Conservation (phyloP, 2,888 invertebrate genomes). For the Cyclophora punctaria region DNA sequence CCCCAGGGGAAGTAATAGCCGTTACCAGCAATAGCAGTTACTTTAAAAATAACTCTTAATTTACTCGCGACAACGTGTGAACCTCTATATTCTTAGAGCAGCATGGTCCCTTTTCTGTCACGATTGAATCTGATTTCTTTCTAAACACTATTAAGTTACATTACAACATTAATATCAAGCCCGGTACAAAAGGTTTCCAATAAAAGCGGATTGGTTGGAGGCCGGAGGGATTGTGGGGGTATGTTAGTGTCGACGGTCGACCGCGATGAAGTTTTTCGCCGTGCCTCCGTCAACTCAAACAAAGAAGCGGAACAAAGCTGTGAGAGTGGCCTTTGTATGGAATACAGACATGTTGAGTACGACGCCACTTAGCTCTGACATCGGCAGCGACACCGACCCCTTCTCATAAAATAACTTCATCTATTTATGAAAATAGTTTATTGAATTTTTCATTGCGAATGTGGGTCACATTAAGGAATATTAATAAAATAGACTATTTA, state of each 20-base stretch:
- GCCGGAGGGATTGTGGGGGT: conserved; percentile 24
- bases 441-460: too few relatives aligned
- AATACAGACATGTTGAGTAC: conserved; percentile 43
- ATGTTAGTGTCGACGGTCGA: conserved; percentile 27
- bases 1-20: too few relatives aligned
- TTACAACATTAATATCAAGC: neutral
- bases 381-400: conserved; percentile 41
- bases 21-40: too few relatives aligned
- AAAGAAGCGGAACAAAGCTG: conserved; percentile 70
- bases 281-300: conserved; percentile 58
- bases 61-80: too few relatives aligned
- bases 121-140: too few relatives aligned
- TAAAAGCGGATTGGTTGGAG: conserved; percentile 34
- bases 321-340: conserved; percentile 65
- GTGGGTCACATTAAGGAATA: too few relatives aligned
- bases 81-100: too few relatives aligned
- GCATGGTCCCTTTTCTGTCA: too few relatives aligned
- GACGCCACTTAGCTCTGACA: conserved; percentile 63
- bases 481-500: too few relatives aligned
- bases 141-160: neutral
- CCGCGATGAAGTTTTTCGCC: conserved; percentile 49
- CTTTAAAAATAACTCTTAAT: too few relatives aligned
- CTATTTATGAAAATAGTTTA: too few relatives aligned
- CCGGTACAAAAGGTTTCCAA: conserved; percentile 20
- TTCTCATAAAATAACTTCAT: conserved; percentile 9